Percentiles rank a stretch among this genome's conserved stretches.
Evolutionary conservation across 2,113 vertebrate genomes (phyloP).

Genomic region (Verasper variegatus): DNA sequence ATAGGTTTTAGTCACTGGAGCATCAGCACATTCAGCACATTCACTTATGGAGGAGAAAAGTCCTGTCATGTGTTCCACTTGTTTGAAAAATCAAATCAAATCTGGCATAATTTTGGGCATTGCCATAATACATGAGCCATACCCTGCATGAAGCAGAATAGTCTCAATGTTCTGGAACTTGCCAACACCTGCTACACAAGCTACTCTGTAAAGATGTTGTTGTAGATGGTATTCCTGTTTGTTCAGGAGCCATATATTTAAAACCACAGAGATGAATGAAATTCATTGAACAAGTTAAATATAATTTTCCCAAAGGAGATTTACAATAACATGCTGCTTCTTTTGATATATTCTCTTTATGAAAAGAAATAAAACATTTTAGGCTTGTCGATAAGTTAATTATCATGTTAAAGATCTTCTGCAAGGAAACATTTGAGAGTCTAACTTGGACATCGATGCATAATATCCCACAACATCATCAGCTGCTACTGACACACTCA

Average conservation of each 20-base stretch:
- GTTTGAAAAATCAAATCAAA: not conserved
- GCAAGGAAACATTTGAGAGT: no score
- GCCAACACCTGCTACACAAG: constrained; percentile 30
- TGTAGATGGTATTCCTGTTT: constrained; percentile 40
- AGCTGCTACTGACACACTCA: no score
- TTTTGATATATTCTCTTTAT: no score
- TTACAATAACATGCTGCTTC: no score
- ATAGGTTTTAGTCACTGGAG: constrained; percentile 40
- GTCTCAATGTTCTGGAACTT: constrained; percentile 13
- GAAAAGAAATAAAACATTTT: no score
- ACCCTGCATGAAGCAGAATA: not conserved
- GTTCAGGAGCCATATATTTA: constrained; percentile 15
- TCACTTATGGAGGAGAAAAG: constrained; percentile 10
- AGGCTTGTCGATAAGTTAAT: no score
- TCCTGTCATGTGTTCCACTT: not conserved
- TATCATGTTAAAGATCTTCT: no score
- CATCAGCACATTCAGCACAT: constrained; percentile 41
- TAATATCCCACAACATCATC: no score
- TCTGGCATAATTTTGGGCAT: not conserved
- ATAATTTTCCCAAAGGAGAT: no score
- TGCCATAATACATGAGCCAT: not conserved
- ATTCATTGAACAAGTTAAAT: no score
- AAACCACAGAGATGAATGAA: constrained; percentile 2
- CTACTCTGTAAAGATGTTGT: not conserved
- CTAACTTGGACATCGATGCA: not conserved